These are phyloP conservation scores for Percopsis transmontana DNA, from an alignment of 2,113 vertebrate species.

Conservation along the genomic window DNA sequence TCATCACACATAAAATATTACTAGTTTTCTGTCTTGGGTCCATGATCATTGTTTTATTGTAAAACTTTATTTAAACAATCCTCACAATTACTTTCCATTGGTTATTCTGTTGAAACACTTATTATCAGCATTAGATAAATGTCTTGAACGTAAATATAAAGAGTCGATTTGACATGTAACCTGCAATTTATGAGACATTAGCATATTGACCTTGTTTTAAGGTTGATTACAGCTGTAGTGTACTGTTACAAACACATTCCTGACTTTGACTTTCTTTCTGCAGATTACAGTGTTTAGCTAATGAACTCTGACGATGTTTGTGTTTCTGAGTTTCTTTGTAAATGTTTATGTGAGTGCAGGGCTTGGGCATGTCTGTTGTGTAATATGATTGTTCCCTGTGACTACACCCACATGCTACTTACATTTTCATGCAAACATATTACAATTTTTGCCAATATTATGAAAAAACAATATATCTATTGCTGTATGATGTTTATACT, in stretches of 20 bases:
- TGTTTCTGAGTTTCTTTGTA: not conserved
- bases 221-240: not conserved
- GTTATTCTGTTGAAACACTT: not conserved
- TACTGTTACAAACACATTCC: not conserved
- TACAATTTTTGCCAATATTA: too few relatives aligned
- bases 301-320: not conserved
- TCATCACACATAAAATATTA: too few relatives aligned
- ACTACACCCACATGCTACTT: too few relatives aligned
- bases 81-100: too few relatives aligned
- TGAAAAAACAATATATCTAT: too few relatives aligned
- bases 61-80: too few relatives aligned
- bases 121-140: not conserved
- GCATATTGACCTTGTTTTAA: not conserved
- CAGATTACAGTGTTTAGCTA: constrained; percentile 1
- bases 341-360: not conserved
- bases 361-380: not conserved
- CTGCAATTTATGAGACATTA: not conserved
- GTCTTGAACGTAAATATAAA: not conserved
- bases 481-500: too few relatives aligned
- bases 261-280: not conserved
- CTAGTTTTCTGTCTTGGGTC: too few relatives aligned
- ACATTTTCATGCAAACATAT: too few relatives aligned
- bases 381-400: too few relatives aligned
- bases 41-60: too few relatives aligned
- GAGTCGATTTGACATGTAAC: not conserved